A percentile compares a stretch with the other conserved stretches of the same genome.
Evolutionary conservation across 2,888 invertebrate genomes (phyloP).

Genomic region (Gortyna flavago): DNA sequence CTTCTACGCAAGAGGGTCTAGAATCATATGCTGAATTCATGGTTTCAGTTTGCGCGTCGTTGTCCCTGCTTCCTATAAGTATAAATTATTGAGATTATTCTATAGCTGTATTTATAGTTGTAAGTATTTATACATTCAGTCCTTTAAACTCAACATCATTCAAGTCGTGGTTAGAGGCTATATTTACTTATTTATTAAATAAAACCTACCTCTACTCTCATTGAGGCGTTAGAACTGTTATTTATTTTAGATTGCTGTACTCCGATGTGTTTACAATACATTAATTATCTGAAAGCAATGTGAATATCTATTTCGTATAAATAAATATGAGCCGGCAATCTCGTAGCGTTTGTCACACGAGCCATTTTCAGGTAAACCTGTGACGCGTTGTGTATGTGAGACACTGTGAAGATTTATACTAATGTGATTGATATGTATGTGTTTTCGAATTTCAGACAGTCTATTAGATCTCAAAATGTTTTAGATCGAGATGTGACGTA

Average conservation of each 20-base stretch:
- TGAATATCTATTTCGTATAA: conserved; percentile 30
- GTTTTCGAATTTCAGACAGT: background rate
- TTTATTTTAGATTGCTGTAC: conserved; percentile 22
- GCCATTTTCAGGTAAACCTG: conserved; percentile 44
- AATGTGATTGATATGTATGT: background rate
- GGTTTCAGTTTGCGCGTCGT: no score
- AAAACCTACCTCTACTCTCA: background rate
- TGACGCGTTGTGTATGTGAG: conserved; percentile 4
- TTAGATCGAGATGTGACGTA: background rate
- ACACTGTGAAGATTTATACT: conserved; percentile 6
- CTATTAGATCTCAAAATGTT: background rate
- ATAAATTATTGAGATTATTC: background rate
- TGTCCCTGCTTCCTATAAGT: no score
- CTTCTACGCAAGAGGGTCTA: no score
- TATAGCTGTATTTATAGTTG: background rate
- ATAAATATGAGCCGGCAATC: conserved; percentile 30
- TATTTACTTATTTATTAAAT: background rate
- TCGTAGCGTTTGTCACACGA: conserved; percentile 36
- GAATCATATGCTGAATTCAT: no score
- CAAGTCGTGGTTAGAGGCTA: background rate
- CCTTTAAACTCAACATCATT: background rate
- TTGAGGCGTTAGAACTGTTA: conserved; percentile 19
- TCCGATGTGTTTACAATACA: conserved; percentile 17
- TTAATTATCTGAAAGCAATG: conserved; percentile 24
- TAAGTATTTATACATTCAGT: background rate